These are phyloP conservation scores for Silurus asotus DNA, from an alignment of 2,113 vertebrate genomes.

Conservation along the genomic window DNA sequence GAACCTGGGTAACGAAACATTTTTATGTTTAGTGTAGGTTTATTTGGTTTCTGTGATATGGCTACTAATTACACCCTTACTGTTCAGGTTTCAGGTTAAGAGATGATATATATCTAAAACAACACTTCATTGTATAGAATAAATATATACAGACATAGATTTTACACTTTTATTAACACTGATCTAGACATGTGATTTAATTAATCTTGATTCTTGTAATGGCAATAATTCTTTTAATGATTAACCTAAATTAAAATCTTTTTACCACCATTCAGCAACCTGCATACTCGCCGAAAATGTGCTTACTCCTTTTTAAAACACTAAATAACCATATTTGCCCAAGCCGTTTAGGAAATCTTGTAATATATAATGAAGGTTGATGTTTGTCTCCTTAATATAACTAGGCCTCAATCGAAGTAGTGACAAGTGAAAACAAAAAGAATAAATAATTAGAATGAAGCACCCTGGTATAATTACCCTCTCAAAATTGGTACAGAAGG, in stretches of 20 bases:
- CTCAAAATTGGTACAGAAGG: neutral
- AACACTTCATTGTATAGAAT: neutral
- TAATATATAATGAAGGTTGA: neutral
- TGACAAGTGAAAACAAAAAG: neutral
- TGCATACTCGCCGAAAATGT: neutral
- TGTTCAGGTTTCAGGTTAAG: neutral
- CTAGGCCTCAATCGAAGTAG: neutral
- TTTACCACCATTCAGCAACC: neutral
- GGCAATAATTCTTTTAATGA: neutral
- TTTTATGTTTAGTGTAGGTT: neutral
- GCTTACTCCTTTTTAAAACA: neutral
- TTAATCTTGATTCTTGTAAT: neutral
- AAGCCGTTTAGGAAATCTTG: too few relatives aligned
- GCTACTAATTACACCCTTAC: neutral
- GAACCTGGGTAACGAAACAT: neutral
- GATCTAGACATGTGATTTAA: neutral
- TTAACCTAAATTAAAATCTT: neutral
- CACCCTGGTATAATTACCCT: neutral
- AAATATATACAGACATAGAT: neutral
- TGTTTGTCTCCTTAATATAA: neutral
- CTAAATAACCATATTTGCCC: neutral
- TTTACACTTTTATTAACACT: neutral
- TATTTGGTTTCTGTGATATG: neutral
- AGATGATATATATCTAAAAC: neutral
- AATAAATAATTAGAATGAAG: neutral